Conservation (phyloP, 2,797 vertebrate species). For the Hyperoplus lanceolatus region DNA sequence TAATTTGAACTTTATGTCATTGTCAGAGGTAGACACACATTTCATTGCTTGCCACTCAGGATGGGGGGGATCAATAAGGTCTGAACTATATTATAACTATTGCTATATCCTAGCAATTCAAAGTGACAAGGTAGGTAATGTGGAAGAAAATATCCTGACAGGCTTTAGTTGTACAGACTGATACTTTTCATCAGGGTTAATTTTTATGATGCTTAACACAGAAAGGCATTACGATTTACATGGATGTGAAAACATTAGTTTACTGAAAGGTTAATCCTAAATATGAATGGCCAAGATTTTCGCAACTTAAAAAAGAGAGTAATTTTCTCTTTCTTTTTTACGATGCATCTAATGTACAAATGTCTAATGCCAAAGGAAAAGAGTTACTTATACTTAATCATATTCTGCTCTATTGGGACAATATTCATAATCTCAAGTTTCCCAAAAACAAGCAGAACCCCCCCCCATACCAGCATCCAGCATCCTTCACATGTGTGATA, state of each 20-base stretch:
- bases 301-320: too few relatives aligned
- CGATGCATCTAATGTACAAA: neutral
- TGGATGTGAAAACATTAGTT: neutral
- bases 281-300: neutral
- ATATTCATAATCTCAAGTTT: neutral
- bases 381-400: neutral
- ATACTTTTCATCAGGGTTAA: neutral
- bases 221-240: neutral
- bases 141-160: constrained; percentile 38
- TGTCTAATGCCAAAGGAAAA: neutral
- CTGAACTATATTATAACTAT: too few relatives aligned
- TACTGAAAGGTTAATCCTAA: neutral
- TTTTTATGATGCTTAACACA: neutral
- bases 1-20: constrained; percentile 57
- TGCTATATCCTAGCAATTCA: constrained; percentile 33
- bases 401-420: too few relatives aligned
- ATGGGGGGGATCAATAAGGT: constrained; percentile 41
- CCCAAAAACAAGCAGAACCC: neutral
- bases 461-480: neutral
- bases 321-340: neutral
- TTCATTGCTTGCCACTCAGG: constrained; percentile 23
- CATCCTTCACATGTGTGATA: neutral
- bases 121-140: constrained; percentile 58
- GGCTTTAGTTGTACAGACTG: neutral
- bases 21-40: constrained; percentile 30